Evolutionary conservation across 2,797 vertebrate species (phyloP).

Genomic region (Halcyon leucocephala): DNA sequence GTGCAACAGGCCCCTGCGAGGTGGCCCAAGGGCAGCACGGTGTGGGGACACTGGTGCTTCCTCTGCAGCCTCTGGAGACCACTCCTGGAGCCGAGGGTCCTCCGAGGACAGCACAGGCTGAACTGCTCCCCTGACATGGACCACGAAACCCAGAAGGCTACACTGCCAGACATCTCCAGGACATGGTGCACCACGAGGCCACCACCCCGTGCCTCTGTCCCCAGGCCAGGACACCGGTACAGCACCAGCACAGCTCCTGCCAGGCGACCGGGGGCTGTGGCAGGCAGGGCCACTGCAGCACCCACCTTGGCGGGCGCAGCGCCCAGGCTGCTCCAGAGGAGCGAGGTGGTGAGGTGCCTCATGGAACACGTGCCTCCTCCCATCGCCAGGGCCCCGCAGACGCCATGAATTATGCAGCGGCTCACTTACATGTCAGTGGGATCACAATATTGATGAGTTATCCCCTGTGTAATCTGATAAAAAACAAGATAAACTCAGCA

Average conservation of each 20-base stretch:
- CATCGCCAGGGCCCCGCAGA: conserved; percentile 36
- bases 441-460: conserved; percentile 72
- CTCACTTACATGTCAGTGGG: conserved; percentile 59
- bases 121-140: accelerated
- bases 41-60: too few species aligned
- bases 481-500: conserved; percentile 71
- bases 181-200: not conserved
- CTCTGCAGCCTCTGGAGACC: not conserved
- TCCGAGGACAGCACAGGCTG: not conserved
- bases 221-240: accelerated
- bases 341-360: not conserved
- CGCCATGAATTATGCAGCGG: conserved; percentile 62
- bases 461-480: conserved; percentile 60
- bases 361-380: conserved; percentile 49
- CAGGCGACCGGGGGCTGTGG: not conserved
- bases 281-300: not conserved
- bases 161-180: accelerated
- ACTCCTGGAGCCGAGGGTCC: accelerated
- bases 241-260: not conserved
- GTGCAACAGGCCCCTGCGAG: not conserved
- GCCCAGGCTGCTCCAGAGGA: not conserved
- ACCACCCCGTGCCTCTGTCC: not conserved
- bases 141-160: accelerated
- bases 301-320: not conserved
- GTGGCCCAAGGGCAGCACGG: not conserved